phyloP scores from a whole-genome alignment of 2,797 vertebrate species.

The Darevskia nairensis region DNA sequence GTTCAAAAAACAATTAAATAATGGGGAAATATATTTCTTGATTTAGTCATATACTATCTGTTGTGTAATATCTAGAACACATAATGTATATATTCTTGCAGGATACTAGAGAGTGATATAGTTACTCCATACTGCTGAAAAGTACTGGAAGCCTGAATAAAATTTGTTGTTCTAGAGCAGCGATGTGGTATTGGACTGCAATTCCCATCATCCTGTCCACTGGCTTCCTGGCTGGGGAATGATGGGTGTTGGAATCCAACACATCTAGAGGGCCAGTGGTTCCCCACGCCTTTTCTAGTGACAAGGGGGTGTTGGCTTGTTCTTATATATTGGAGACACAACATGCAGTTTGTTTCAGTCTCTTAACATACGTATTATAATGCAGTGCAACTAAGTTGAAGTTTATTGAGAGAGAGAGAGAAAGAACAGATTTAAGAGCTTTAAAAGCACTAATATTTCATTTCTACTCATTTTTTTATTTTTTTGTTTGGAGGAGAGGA shows the following conservation, averaged over 20 bases:
- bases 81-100: background rate
- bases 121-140: background rate
- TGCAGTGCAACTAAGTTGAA: background rate
- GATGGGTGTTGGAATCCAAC: too few relatives aligned
- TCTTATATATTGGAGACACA: background rate
- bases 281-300: too few relatives aligned
- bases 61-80: too few relatives aligned
- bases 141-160: background rate
- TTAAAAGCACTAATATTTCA: background rate
- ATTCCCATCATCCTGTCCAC: too few relatives aligned
- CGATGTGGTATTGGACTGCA: too few relatives aligned
- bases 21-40: background rate
- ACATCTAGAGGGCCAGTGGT: too few relatives aligned
- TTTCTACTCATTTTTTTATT: background rate
- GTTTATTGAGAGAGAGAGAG: background rate
- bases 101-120: background rate
- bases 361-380: background rate
- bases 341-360: background rate
- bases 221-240: too few relatives aligned
- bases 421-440: background rate
- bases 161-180: background rate
- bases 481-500: background rate
- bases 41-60: too few relatives aligned
- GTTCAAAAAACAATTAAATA: background rate
- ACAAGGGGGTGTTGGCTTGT: background rate